These are phyloP conservation scores for Bradypus variegatus DNA, from an alignment of 2,797 vertebrate species.

Conservation along the genomic window DNA sequence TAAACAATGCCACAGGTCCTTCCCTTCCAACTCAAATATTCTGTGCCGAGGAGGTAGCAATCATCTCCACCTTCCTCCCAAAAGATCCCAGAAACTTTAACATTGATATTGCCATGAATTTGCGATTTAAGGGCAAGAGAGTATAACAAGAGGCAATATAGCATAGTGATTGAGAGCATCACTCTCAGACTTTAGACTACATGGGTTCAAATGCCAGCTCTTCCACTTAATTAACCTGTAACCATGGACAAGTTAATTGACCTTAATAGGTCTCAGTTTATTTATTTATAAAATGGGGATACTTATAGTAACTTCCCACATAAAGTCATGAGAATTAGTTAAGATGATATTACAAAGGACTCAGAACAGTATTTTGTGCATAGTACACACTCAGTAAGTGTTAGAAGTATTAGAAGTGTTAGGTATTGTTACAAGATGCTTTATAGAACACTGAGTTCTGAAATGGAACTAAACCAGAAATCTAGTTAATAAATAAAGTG, in stretches of 20 bases:
- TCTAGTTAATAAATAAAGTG: not conserved
- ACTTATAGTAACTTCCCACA: not conserved
- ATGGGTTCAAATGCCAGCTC: not conserved
- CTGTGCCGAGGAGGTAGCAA: not conserved
- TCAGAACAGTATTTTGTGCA: not conserved
- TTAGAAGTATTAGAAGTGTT: not conserved
- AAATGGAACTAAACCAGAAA: conserved; percentile 11
- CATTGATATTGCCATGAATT: not conserved
- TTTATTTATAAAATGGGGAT: not conserved
- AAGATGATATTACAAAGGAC: not conserved
- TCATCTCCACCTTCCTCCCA: not conserved
- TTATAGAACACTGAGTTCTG: not conserved
- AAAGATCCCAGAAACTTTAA: not conserved
- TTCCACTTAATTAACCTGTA: not conserved
- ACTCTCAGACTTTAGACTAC: not conserved
- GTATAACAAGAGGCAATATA: not conserved
- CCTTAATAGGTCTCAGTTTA: not conserved
- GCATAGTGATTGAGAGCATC: not conserved
- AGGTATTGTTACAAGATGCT: not conserved
- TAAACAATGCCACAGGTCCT: not conserved
- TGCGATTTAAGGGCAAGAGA: not conserved
- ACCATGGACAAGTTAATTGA: not conserved
- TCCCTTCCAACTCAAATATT: not conserved
- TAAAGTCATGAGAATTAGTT: not conserved
- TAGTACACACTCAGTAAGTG: not conserved